Evolutionary conservation across 2,888 invertebrate genomes (phyloP).

Genomic region (Thelaira solivaga): DNA sequence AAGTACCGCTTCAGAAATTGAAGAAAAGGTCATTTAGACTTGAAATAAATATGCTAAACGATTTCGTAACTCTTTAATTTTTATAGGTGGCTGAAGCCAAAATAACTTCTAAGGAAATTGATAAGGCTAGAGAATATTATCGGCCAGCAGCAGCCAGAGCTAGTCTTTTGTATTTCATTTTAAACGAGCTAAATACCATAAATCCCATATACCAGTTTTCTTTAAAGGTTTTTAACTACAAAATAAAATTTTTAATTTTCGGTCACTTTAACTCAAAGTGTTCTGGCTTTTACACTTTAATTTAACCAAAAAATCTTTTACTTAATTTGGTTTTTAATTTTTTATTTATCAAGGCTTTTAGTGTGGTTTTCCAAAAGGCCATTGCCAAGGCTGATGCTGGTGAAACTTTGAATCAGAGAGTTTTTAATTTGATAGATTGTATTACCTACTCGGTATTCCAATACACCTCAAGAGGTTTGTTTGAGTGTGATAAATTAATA

Average conservation of each 20-base stretch:
- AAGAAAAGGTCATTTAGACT: constrained; percentile 82
- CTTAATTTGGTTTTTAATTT: neutral
- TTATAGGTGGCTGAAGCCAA: constrained; percentile 89
- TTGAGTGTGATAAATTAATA: constrained; percentile 97
- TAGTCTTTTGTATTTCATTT: constrained; percentile 94
- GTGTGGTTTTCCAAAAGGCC: constrained; percentile 98
- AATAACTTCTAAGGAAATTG: constrained; percentile 93
- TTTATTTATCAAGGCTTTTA: constrained; percentile 85
- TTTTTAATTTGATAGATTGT: constrained; percentile 93
- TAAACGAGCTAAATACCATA: constrained; percentile 96
- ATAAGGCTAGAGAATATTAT: constrained; percentile 92
- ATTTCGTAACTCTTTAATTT: neutral
- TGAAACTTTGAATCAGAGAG: constrained; percentile 86
- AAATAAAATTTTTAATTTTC: no score
- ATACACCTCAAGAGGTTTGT: constrained; percentile 95
- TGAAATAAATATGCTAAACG: neutral
- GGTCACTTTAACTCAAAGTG: no score
- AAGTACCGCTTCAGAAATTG: constrained; percentile 96
- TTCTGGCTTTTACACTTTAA: neutral
- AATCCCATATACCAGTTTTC: constrained; percentile 99
- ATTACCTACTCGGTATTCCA: constrained; percentile 96
- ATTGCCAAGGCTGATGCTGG: constrained; percentile 92
- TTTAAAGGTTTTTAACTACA: constrained; percentile 83
- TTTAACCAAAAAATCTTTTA: neutral
- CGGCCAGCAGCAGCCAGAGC: constrained; percentile 90